Evolutionary conservation across 2,113 vertebrate species (phyloP), one percentile per base, ranked within the genome.

Genomic region (Rhinopomastus cyanomelas): DNA sequence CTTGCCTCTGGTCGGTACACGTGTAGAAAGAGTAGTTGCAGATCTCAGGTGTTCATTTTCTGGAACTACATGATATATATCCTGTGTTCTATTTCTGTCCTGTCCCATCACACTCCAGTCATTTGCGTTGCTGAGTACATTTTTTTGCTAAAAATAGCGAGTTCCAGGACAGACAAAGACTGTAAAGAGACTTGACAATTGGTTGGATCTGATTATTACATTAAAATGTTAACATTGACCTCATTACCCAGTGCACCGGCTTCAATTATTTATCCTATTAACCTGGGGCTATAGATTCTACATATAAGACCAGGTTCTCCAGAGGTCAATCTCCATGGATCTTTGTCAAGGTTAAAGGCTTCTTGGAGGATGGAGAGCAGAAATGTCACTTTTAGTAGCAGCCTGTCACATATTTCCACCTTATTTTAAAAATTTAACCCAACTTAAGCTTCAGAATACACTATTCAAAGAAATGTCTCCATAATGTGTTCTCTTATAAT

Each of bases 181-280:
- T 94, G 23, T 59, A 88, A 60, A 91, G 44, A 91, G n/a, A 85
- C 29, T 59, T 86, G 76, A 78, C 79, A 94, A 95, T 78, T 85
- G 59, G 56, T 84, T 93, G 90, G 71, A 90, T 82, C 62, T 77
- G 73, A 90, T 93, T 96, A 94, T 93, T 93, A 67, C 59, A 94
- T 93, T 94, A 73, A 94, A 95, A 94, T 89, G 85, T 89, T 93
- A 88, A 82, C 93, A 94, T 87, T 95, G 92, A 92, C 78, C 75
- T 96, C 73, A 92, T 95, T 96, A 96, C 36, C 64, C 48, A 86
- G n/a, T 7, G 4, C 84, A 90, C 62, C 85, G 94, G 20, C 57
- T 60, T 96, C 92, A 95, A 95, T 95, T 95, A 97, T 94, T 94
- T 96, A 95, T 94, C 49, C 60, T 53, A 96, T 95, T 94, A 96